Evolutionary conservation across 2,888 invertebrate genomes (phyloP).

Genomic region (Sphaerophoria taeniata): DNA sequence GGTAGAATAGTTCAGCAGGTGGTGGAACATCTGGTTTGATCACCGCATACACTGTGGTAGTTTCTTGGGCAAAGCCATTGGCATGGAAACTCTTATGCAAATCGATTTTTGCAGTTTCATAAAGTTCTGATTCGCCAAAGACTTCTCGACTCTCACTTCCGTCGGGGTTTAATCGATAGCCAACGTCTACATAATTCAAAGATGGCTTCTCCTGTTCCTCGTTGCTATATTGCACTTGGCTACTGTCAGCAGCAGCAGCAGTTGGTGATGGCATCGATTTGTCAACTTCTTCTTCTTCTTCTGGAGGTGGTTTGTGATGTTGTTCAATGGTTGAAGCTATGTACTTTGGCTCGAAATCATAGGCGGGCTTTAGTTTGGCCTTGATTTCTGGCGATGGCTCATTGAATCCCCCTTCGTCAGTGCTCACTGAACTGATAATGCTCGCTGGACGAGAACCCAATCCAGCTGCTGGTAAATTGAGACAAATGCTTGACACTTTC

Average conservation of each 20-base stretch:
- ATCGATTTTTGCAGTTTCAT: slow-evolving; percentile 81
- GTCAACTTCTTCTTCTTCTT: slow-evolving; percentile 39
- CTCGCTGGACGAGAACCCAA: slow-evolving; percentile 87
- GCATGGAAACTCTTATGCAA: slow-evolving; percentile 82
- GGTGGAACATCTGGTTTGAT: slow-evolving; percentile 81
- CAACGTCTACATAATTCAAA: slow-evolving; percentile 82
- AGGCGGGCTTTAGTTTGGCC: slow-evolving; percentile 83
- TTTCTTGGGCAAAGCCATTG: slow-evolving; percentile 80
- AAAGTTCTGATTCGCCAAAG: slow-evolving; percentile 82
- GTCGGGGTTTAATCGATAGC: slow-evolving; percentile 82
- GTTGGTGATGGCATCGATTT: slow-evolving; percentile 34
- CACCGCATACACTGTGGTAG: slow-evolving; percentile 82
- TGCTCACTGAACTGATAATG: slow-evolving; percentile 86
- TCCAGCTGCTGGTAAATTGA: slow-evolving; percentile 87
- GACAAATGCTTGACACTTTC: slow-evolving; percentile 85
- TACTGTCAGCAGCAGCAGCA: background rate
- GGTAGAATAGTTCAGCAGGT: slow-evolving; percentile 77
- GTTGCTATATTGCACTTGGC: slow-evolving; percentile 56
- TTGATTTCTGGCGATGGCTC: slow-evolving; percentile 89
- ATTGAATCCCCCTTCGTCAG: slow-evolving; percentile 89
- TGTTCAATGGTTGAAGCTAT: slow-evolving; percentile 46
- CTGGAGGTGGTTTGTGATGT: slow-evolving; percentile 43
- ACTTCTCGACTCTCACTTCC: slow-evolving; percentile 82
- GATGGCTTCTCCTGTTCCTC: slow-evolving; percentile 77
- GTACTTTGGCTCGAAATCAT: slow-evolving; percentile 77